These are phyloP conservation scores for Conomelus anceps DNA, from an alignment of 2,888 invertebrate species.

Conservation along the genomic window DNA sequence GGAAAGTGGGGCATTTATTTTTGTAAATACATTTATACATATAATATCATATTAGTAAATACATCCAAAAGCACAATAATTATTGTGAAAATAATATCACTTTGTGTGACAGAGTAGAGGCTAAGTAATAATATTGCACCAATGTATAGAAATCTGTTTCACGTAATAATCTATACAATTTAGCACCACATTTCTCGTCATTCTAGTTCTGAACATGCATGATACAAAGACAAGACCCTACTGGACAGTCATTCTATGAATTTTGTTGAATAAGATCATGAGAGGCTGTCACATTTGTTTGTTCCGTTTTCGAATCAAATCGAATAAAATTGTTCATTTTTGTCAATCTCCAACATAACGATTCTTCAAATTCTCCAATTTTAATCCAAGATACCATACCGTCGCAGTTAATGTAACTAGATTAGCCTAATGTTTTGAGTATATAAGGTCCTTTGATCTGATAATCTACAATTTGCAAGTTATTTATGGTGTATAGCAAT, in stretches of 20 bases:
- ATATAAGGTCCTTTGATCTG: background rate
- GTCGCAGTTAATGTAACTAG: background rate
- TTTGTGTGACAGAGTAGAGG: background rate
- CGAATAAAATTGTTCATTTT: background rate
- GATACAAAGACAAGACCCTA: background rate
- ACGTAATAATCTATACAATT: background rate
- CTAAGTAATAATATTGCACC: background rate
- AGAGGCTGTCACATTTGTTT: background rate
- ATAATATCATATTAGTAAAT: background rate
- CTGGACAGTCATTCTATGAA: background rate
- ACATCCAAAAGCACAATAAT: background rate
- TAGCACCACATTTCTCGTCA: background rate
- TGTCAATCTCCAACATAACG: background rate
- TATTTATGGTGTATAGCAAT: background rate
- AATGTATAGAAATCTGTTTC: background rate
- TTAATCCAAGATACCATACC: background rate
- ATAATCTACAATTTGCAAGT: background rate
- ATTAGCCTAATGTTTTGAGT: background rate
- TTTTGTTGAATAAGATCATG: background rate
- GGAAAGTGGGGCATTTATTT: background rate
- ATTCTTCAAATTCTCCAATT: background rate
- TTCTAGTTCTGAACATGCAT: background rate
- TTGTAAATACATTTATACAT: background rate
- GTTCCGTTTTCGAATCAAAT: background rate
- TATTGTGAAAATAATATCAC: background rate